These are phyloP conservation scores for Drosophila sucinea DNA, from an alignment of 1,140 invertebrate species.

Conservation along the genomic window DNA sequence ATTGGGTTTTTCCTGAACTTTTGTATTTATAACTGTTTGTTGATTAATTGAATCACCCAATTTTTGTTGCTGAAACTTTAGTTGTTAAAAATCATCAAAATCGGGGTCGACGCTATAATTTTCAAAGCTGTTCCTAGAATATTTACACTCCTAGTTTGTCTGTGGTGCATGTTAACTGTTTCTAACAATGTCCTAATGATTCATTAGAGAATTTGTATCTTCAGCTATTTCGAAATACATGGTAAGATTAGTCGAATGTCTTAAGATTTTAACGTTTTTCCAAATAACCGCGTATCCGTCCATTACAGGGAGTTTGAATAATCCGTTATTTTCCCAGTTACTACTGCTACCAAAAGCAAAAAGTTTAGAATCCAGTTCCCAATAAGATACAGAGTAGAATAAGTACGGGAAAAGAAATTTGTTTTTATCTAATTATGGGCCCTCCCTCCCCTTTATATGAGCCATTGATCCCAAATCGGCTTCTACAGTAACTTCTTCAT, in stretches of 20 bases:
- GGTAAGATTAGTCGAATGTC: slow-evolving; percentile 15
- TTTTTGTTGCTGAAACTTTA: slow-evolving; percentile 11
- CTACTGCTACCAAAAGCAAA: too few relatives aligned
- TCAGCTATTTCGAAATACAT: slow-evolving; percentile 23
- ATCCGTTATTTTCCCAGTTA: slow-evolving; percentile 13
- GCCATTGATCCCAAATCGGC: too few relatives aligned
- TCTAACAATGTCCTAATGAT: slow-evolving; percentile 18
- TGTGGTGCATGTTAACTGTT: slow-evolving; percentile 21
- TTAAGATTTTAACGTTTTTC: slow-evolving; percentile 24
- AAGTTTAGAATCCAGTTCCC: too few relatives aligned
- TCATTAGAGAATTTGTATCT: slow-evolving; percentile 20
- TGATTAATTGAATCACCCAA: not conserved
- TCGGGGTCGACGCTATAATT: slow-evolving; percentile 22
- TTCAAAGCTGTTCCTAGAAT: slow-evolving; percentile 29
- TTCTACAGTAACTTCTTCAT: too few relatives aligned
- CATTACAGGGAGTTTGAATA: slow-evolving; percentile 16
- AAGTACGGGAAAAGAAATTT: too few relatives aligned
- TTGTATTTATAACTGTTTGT: slow-evolving; percentile 13
- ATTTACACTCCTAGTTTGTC: slow-evolving; percentile 30
- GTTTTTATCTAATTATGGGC: too few relatives aligned
- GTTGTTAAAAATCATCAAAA: slow-evolving; percentile 30
- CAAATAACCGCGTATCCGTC: slow-evolving; percentile 20
- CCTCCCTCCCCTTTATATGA: too few relatives aligned
- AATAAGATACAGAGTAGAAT: too few relatives aligned
- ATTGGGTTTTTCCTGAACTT: not conserved